Evolutionary conservation across 2,888 invertebrate species (phyloP), one percentile per base, ranked within the genome.

Genomic region (Polydrusus cervinus): DNA sequence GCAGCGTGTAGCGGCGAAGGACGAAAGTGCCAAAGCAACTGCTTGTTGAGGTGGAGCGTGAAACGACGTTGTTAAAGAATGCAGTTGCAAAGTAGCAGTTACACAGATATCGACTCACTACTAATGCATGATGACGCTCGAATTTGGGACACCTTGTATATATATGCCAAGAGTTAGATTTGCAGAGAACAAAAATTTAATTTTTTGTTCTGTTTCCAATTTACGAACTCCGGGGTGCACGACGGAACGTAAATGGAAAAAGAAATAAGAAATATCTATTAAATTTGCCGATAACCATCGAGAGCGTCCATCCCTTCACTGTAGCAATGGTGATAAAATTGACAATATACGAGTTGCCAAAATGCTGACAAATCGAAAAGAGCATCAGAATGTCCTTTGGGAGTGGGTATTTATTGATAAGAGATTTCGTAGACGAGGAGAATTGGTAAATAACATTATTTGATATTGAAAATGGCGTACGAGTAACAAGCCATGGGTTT

Each of bases 341-440:
- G 71, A 71, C 71, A 71, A 38, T 43, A 57, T 61, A 61, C 55
- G 53, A 71, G 30, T 71, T 71, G 69, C 62, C 55, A 57, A 69
- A 74, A 74, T 68, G 74, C 74, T 74, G 74, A 74, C 74, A 69
- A 74, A 74, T 74, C 69, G 74, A 74, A 74, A 74, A 65, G 38
- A 53, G 45, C 74, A 64, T 71, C 64, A 38, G 38, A 64, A 30
- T 55, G 71, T 71, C 53, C 40, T 43, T 64, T 51, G 71, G 64
- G 64, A 71, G 51, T 25, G 16, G n/a, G 53, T 40, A 64, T 71
- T 71, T 64, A 62, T 16, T 43, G 71, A 71, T 71, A 71, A 71
- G 40, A 71, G 20, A 71, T 71, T 53, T 53, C 51, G 53, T 30
- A 34, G 51, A 49, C 14, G n/a, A 16, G 16, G 5, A 9, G 51